A percentile compares a stretch with the other conserved stretches of the same genome.
phyloP scores from a whole-genome alignment of 53 echinoderm and acorn worm genomes.

The Patiria pectinifera region DNA sequence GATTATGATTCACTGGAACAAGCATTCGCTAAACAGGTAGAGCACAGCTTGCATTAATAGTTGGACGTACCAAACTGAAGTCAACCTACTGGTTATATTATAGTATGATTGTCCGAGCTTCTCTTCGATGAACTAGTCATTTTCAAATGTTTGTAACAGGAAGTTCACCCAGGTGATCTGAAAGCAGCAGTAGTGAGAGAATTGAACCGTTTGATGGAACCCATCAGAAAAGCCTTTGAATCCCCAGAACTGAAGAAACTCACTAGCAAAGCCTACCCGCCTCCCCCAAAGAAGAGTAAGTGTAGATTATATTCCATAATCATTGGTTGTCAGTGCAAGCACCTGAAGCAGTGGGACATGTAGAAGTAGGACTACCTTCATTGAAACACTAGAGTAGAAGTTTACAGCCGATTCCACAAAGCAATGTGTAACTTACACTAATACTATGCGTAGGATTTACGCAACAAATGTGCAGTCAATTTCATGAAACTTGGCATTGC shows the following conservation, averaged over 20 bases:
- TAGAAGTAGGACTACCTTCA: no score
- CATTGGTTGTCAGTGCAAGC: no score
- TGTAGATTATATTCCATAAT: not conserved
- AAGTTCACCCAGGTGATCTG: slow-evolving; percentile 91
- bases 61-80: not conserved
- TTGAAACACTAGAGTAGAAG: no score
- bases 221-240: slow-evolving; percentile 86
- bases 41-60: not conserved
- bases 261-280: slow-evolving; percentile 82
- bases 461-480: no score
- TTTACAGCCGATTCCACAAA: no score
- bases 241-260: slow-evolving; percentile 86
- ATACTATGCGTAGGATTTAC: not conserved
- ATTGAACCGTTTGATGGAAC: slow-evolving; percentile 82
- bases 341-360: no score
- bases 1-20: slow-evolving; percentile 85
- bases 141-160: slow-evolving; percentile 58
- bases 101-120: not conserved
- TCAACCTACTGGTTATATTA: no score
- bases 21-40: slow-evolving; percentile 88
- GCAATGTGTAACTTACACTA: no score
- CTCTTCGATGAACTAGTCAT: not conserved
- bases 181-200: slow-evolving; percentile 84
- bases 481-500: no score
- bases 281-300: slow-evolving; percentile 91